Base-by-base conservation (phyloP, 2,113 vertebrate species). In the Anser cygnoides region DNA sequence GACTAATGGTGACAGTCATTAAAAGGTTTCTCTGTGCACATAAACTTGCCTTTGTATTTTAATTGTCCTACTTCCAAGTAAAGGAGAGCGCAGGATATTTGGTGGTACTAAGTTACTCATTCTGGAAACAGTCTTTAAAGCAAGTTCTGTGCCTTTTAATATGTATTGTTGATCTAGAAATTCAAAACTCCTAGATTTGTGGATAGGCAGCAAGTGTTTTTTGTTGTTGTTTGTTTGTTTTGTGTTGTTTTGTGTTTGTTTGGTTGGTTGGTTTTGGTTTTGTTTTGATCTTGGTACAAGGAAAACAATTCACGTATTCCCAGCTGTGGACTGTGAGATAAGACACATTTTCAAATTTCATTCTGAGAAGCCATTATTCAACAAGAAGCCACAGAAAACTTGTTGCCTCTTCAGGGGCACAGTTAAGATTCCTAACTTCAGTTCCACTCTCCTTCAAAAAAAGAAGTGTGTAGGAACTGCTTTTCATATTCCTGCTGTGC, bases 1-100 rank as follows among this genome's bases (percentile, higher is more conserved):
- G 77, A 82, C 35, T 87, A 70, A 81, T 43, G 12, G 67, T 80
- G 87, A 74, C 74, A 87, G 55, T 62, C 65, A 63, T 89, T 94
- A 96, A 74, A 33, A 92, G 17, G 7, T 82, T 89, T 89, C 39
- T 84, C 62, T 66, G 71, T 25, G 44, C 21, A 93, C 93, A 95
- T 78, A 89, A 89, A 70, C 23, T 41, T 72, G 10, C 18, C 21
- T 84, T 82, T 95, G 25, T 68, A 50, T 92, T 93, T 81, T 65
- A 83, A 77, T 62, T 71, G 16, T 74, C n/a, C 65, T 67, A 17
- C 21, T 73, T 84, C 20, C 63, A 93, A 65, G 39, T 33, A 68
- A 87, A 90, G 33, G 39, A 79, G 44, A 79, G 19, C 25, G 39
- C 65, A 78, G 15, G 28, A 66, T 89, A 61, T 75, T 72, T 93